Percentiles rank a stretch among this genome's conserved stretches.
These are phyloP conservation scores for Anarsia innoxiella DNA, from an alignment of 2,888 invertebrate genomes.

Conservation along the genomic window DNA sequence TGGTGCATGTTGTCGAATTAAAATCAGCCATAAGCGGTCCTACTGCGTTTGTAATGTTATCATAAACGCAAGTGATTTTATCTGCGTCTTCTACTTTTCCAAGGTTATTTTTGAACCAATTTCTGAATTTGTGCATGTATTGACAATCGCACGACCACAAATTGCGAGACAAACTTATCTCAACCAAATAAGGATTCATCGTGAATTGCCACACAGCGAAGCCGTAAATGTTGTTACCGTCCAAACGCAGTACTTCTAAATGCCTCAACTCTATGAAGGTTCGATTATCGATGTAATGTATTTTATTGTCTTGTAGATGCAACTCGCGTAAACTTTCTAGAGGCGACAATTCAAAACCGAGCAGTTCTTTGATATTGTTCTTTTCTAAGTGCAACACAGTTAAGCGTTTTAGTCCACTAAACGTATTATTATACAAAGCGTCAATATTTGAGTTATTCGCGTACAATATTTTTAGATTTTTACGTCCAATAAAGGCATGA, in stretches of 20 bases:
- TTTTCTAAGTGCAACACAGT: constrained; percentile 89
- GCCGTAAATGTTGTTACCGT: constrained; percentile 86
- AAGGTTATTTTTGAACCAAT: constrained; percentile 85
- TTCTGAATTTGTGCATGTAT: constrained; percentile 85
- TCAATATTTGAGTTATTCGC: constrained; percentile 92
- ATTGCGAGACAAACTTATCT: constrained; percentile 88
- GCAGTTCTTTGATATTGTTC: constrained; percentile 85
- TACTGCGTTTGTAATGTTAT: constrained; percentile 81
- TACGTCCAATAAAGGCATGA: constrained; percentile 93
- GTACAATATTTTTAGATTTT: constrained; percentile 89
- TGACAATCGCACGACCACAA: constrained; percentile 95
- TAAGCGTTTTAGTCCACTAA: constrained; percentile 88
- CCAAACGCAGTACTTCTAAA: constrained; percentile 88
- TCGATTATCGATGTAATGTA: constrained; percentile 87
- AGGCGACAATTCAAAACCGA: constrained; percentile 88
- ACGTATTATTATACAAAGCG: constrained; percentile 90
- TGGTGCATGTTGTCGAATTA: constrained; percentile 85
- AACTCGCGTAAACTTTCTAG: constrained; percentile 89
- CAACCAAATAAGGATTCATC: constrained; percentile 89
- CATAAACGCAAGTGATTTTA: constrained; percentile 84
- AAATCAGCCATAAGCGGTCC: constrained; percentile 84
- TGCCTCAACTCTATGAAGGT: constrained; percentile 88
- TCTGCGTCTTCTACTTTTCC: constrained; percentile 88
- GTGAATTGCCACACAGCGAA: constrained; percentile 92
- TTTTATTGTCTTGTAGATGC: constrained; percentile 90